Evolutionary conservation across 2,888 invertebrate species (phyloP).

Genomic region (Ectemnius lituratus): DNA sequence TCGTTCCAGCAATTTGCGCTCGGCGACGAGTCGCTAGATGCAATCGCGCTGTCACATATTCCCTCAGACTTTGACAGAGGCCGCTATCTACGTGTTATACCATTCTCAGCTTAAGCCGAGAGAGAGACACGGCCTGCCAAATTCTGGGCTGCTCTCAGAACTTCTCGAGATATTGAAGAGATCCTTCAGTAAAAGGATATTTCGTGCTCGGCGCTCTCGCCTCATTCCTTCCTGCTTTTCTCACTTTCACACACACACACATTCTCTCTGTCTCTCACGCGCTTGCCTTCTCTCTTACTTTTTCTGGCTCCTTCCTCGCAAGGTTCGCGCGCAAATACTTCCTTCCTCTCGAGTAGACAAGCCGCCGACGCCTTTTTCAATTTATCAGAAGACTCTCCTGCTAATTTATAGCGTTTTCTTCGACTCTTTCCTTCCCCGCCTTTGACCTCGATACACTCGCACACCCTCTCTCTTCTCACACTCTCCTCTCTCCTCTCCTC

Average conservation of each 20-base stretch:
- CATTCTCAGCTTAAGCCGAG: constrained; percentile 12
- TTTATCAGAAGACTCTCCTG: constrained; percentile 1
- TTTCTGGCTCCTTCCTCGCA: constrained; percentile 1
- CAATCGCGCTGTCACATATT: constrained; percentile 50
- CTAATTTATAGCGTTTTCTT: constrained; percentile 6
- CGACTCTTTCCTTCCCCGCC: constrained; percentile 26
- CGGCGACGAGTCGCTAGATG: constrained; percentile 37
- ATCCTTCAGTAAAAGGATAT: constrained; percentile 40
- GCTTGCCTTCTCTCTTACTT: not conserved
- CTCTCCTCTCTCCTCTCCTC: not conserved
- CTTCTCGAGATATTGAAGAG: constrained; percentile 44
- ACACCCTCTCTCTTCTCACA: not conserved
- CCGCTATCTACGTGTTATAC: constrained; percentile 10
- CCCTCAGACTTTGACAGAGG: constrained; percentile 46
- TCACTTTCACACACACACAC: no score
- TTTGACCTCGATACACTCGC: not conserved
- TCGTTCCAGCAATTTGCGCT: constrained; percentile 28
- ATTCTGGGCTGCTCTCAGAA: constrained; percentile 21
- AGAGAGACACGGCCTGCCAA: constrained; percentile 22
- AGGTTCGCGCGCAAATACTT: not conserved
- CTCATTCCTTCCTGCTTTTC: not conserved
- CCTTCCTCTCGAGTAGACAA: not conserved
- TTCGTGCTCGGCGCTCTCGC: constrained; percentile 14
- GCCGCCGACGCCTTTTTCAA: constrained; percentile 4
- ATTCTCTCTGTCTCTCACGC: not conserved